Percentiles rank a stretch among this genome's conserved stretches.
phyloP scores from a whole-genome alignment of 2,113 vertebrate species.

The Gallinago media region DNA sequence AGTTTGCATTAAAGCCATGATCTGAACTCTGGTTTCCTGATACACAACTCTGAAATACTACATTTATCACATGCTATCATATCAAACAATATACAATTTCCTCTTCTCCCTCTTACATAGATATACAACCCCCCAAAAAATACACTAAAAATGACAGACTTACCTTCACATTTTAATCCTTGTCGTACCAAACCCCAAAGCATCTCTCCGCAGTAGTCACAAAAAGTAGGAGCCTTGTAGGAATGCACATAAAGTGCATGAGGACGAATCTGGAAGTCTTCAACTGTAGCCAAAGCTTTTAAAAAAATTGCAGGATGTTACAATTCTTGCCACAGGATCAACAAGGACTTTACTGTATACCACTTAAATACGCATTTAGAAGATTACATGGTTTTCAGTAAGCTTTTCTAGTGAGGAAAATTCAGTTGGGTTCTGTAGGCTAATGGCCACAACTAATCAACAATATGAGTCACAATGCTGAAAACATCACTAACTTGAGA shows the following conservation, averaged over 20 bases:
- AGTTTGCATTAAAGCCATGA: background rate
- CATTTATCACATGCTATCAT: background rate
- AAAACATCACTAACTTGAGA: background rate
- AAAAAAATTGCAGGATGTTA: constrained; percentile 60
- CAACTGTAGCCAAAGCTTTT: constrained; percentile 94
- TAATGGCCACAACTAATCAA: background rate
- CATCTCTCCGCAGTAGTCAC: constrained; percentile 99
- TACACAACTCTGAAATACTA: background rate
- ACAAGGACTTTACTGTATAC: background rate
- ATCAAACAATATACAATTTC: background rate
- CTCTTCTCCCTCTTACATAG: background rate
- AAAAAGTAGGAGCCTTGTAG: constrained; percentile 98
- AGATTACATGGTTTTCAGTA: background rate
- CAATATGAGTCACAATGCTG: background rate
- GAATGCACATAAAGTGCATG: constrained; percentile 98
- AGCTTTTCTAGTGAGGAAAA: background rate
- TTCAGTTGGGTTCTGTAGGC: background rate
- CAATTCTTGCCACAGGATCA: constrained; percentile 5
- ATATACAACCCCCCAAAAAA: background rate
- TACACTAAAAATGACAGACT: background rate
- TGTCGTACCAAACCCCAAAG: constrained; percentile 98
- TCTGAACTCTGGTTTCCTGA: background rate
- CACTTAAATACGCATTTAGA: background rate
- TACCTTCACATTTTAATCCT: constrained; percentile 99
- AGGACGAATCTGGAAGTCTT: constrained; percentile 99